phyloP scores from a whole-genome alignment of 2,888 invertebrate genomes.

The Hermaeophaga mercurialis region DNA sequence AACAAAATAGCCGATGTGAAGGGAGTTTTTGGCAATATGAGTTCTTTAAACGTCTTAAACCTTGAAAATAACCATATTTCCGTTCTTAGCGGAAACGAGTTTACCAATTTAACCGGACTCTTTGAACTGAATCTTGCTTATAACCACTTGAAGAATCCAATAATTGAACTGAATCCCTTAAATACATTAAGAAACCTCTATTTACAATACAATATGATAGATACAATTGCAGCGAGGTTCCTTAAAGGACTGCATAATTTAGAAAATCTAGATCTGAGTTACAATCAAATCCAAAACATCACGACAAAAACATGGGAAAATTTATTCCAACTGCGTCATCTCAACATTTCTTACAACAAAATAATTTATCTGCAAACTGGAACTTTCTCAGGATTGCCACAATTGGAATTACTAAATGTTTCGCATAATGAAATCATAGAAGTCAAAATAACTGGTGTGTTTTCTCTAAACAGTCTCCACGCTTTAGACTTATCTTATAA shows the following conservation, averaged over 20 bases:
- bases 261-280: constrained; percentile 48
- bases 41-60: constrained; percentile 43
- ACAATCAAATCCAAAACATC: constrained; percentile 46
- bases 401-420: constrained; percentile 49
- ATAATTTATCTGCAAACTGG: constrained; percentile 48
- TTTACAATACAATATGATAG: constrained; percentile 48
- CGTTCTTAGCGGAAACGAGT: constrained; percentile 43
- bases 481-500: constrained; percentile 53
- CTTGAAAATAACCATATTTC: constrained; percentile 47
- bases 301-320: constrained; percentile 43
- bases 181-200: constrained; percentile 43
- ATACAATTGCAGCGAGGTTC: constrained; percentile 39
- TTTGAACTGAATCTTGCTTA: constrained; percentile 44
- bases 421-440: constrained; percentile 48
- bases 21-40: constrained; percentile 40
- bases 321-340: constrained; percentile 43
- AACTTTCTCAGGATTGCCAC: constrained; percentile 50
- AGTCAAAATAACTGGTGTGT: constrained; percentile 48
- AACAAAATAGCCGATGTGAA: constrained; percentile 45
- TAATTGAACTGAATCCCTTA: constrained; percentile 37
- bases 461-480: constrained; percentile 50
- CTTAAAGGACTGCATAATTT: constrained; percentile 47
- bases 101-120: constrained; percentile 45
- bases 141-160: constrained; percentile 44
- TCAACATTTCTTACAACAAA: constrained; percentile 49